Evolutionary conservation across 2,113 vertebrate species (phyloP).

Genomic region (Ranitomeya variabilis): DNA sequence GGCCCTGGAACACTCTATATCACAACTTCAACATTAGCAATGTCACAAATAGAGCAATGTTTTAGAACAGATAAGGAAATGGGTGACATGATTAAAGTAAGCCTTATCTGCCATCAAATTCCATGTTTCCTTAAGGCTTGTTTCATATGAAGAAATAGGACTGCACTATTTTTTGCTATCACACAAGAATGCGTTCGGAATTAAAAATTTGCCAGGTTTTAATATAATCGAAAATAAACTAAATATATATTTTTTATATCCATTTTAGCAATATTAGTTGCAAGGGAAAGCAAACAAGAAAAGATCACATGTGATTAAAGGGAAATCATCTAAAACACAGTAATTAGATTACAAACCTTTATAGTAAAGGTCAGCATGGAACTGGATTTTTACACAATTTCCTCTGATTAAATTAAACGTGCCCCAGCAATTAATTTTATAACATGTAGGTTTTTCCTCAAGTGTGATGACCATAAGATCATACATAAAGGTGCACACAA

Average conservation of each 20-base stretch:
- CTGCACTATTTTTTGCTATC: background rate
- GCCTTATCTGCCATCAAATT: constrained; percentile 33
- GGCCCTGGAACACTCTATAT: constrained; percentile 4
- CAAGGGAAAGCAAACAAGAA: background rate
- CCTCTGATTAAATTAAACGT: background rate
- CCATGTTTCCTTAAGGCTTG: constrained; percentile 29
- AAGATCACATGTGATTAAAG: background rate
- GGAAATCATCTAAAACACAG: background rate
- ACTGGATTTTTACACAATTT: background rate
- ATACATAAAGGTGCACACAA: constrained; percentile 16
- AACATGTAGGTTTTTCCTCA: background rate
- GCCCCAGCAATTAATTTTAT: background rate
- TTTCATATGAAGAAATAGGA: constrained; percentile 3
- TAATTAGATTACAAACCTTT: constrained; percentile 10
- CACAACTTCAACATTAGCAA: constrained; percentile 18
- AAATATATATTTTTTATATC: background rate
- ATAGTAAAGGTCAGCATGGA: constrained; percentile 8
- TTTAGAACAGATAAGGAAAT: constrained; percentile 32
- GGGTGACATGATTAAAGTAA: constrained; percentile 30
- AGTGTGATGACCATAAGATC: background rate
- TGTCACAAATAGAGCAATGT: constrained; percentile 32
- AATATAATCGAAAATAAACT: background rate
- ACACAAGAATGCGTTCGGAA: background rate
- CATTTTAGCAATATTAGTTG: background rate
- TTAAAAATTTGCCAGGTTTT: background rate